Conservation (phyloP, 2,888 invertebrate species). For the Erebia ligea region DNA sequence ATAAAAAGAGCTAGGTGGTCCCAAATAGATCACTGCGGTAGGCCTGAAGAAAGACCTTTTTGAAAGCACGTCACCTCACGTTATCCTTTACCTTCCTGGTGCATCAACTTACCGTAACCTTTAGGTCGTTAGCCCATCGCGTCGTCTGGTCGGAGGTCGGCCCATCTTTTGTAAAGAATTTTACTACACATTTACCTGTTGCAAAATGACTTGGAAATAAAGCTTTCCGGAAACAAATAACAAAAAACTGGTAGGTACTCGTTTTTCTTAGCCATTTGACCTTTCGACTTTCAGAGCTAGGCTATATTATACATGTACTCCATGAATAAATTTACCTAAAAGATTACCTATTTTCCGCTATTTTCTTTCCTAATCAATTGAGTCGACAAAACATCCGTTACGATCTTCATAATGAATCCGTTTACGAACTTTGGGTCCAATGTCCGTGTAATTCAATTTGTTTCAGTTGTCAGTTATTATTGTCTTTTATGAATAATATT, state of each 20-base stretch:
- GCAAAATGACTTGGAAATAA: no score
- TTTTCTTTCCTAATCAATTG: not conserved
- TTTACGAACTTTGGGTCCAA: slow-evolving; percentile 6
- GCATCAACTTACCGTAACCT: not conserved
- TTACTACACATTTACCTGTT: no score
- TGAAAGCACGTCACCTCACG: not conserved
- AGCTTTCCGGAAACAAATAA: no score
- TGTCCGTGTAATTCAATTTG: slow-evolving; percentile 6
- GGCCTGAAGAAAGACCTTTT: not conserved
- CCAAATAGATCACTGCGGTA: no score
- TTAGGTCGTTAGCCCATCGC: not conserved
- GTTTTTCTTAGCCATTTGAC: not conserved
- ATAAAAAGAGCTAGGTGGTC: no score
- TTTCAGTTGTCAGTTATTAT: not conserved
- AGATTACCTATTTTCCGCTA: not conserved
- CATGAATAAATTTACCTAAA: not conserved
- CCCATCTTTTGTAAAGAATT: not conserved
- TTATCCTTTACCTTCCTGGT: not conserved
- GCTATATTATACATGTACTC: no score
- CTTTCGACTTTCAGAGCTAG: not conserved
- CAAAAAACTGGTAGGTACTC: not conserved
- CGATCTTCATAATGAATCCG: not conserved
- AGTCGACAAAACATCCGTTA: not conserved
- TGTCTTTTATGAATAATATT: no score
- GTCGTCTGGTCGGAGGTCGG: not conserved